A percentile compares a stretch with the other conserved stretches of the same genome.
Conservation (phyloP, 2,113 vertebrate species). For the Leuciscus idus region DNA sequence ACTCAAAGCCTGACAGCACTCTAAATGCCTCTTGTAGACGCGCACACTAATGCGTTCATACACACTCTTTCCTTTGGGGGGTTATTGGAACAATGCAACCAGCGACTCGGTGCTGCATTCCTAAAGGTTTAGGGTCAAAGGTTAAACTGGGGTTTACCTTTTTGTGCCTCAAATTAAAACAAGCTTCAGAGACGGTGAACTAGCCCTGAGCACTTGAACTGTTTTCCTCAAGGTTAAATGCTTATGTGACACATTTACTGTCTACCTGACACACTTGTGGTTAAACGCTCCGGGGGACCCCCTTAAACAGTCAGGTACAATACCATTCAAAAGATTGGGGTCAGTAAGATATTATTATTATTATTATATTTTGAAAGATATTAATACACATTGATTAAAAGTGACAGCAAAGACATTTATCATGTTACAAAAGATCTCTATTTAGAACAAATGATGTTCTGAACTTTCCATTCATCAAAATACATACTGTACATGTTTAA, state of each 20-base stretch:
- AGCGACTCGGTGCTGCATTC: slow-evolving; percentile 74
- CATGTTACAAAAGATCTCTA: background rate
- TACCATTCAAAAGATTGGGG: background rate
- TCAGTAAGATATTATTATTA: too few species aligned
- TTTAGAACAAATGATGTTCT: background rate
- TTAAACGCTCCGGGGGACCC: background rate
- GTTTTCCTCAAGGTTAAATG: slow-evolving; percentile 7
- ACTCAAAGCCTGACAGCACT: slow-evolving; percentile 13
- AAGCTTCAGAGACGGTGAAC: background rate
- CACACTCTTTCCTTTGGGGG: slow-evolving; percentile 60
- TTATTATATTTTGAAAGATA: background rate
- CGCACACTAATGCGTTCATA: background rate
- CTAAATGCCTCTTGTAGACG: slow-evolving; percentile 12
- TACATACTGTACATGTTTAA: too few species aligned
- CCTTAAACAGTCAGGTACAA: background rate
- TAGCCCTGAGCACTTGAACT: slow-evolving; percentile 5
- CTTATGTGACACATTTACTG: background rate
- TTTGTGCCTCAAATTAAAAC: slow-evolving; percentile 8
- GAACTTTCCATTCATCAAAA: background rate
- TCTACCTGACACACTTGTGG: background rate
- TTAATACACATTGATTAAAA: background rate
- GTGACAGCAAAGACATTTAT: background rate
- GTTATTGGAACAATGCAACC: slow-evolving; percentile 71
- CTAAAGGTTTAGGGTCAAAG: slow-evolving; percentile 72
- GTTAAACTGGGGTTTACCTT: slow-evolving; percentile 57